Percentiles rank a stretch among this genome's conserved stretches.
phyloP scores from a whole-genome alignment of 2,888 invertebrate species.

The Schizaphis graminum region DNA sequence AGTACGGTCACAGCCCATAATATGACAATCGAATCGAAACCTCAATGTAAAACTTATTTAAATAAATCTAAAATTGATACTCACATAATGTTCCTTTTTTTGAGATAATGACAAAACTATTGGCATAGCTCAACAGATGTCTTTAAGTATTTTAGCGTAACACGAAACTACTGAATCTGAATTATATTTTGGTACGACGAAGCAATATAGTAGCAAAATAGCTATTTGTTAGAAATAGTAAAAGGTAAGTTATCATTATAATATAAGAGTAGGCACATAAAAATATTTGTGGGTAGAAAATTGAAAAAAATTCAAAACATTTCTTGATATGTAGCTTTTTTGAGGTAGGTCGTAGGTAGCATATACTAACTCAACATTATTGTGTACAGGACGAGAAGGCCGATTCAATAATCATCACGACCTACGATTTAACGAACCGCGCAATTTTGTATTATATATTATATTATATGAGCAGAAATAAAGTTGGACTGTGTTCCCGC shows the following conservation, averaged over 20 bases:
- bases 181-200: neutral
- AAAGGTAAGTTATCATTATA: neutral
- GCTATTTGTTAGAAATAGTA: neutral
- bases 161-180: neutral
- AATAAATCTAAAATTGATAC: neutral
- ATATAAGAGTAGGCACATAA: neutral
- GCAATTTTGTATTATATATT: neutral
- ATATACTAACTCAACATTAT: neutral
- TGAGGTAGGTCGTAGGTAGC: neutral
- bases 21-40: neutral
- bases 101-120: neutral
- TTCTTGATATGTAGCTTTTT: neutral
- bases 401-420: neutral
- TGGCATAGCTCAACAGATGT: neutral
- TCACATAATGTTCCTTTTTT: neutral
- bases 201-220: neutral
- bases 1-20: neutral
- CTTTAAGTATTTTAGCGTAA: neutral
- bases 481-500: neutral
- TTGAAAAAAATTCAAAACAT: neutral
- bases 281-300: neutral
- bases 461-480: neutral
- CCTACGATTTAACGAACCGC: neutral
- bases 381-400: neutral
- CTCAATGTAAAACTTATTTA: neutral